Evolutionary conservation across 2,888 invertebrate genomes (phyloP), one percentile per base, ranked within the genome.

Genomic region (Limnephilus auricula): DNA sequence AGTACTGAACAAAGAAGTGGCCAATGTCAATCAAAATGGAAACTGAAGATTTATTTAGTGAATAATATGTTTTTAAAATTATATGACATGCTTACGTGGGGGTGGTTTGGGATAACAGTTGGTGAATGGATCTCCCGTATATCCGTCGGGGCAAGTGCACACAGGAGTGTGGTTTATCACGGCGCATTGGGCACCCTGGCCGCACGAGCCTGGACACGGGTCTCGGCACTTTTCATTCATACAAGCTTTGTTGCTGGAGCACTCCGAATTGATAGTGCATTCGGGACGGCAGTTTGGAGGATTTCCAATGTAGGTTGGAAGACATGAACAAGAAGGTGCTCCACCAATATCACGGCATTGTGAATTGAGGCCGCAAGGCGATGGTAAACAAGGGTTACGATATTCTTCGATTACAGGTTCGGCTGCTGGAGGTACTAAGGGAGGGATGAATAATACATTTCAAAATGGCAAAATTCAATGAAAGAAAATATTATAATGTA

Each of bases 201-300:
- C 97, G 94, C 98, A 98, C 10, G 97, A 97, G 18, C 98, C 98
- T 85, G 97, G 97, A 93, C 98, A 98, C 13, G 97, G 97, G 94
- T 98, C 97, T 79, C 96, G 95, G 94, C 98, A 98, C 94, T 96
- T 97, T 94, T 97, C 96, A 94, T 97, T 96, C n/a, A 97, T 96
- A 94, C 98, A 98, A 13, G 98, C 97, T 94, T 96, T 95, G 93
- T 97, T 96, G 93, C 97, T 96, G 2, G 97, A 95, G 94, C 98
- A 98, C 94, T 98, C 98, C 93, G 97, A 96, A 94, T 97, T 97
- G 86, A 97, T 97, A 0, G 96, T 96, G 94, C 98, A 98, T 94
- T 97, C 97, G 3, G 97, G 97, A 90, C 97, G 96, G 94, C 98
- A 98, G 93, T 97, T 97, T 30, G 97, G 97, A 89, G 98, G 97